Percentiles rank a stretch among this genome's conserved stretches.
These are phyloP conservation scores for Oceanites oceanicus DNA, from an alignment of 2,113 vertebrate genomes.

Conservation along the genomic window DNA sequence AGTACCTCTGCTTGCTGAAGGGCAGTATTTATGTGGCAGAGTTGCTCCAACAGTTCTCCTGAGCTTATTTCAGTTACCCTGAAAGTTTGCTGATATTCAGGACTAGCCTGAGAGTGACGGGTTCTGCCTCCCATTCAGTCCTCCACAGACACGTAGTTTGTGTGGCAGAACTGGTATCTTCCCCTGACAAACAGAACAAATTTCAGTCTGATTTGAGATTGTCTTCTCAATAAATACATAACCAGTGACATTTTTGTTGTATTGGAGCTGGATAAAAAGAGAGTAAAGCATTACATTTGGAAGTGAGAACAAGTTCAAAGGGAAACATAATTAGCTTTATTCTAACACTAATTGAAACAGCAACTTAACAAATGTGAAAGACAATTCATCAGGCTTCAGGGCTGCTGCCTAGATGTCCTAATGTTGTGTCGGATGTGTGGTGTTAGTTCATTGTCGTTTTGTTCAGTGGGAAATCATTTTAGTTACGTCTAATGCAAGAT, in stretches of 20 bases:
- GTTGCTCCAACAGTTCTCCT: not conserved
- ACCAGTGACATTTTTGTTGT: not conserved
- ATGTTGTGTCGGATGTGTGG: rapidly evolving
- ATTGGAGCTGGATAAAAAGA: not conserved
- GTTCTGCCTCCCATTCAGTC: not conserved
- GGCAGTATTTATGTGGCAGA: not conserved
- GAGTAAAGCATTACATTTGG: not conserved
- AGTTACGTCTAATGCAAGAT: rapidly evolving
- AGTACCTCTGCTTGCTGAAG: not conserved
- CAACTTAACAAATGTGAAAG: not conserved
- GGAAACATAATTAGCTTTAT: not conserved
- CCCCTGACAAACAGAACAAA: not conserved
- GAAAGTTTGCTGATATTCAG: not conserved
- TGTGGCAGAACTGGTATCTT: not conserved
- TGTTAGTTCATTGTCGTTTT: not conserved
- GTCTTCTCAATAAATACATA: not conserved
- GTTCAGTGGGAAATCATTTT: not conserved
- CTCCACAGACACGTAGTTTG: not conserved
- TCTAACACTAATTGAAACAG: not conserved
- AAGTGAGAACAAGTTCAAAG: not conserved
- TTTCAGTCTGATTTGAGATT: not conserved
- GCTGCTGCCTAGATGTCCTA: not conserved
- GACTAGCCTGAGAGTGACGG: not conserved
- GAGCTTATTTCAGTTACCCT: not conserved
- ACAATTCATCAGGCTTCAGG: not conserved